Evolutionary conservation across 2,888 invertebrate species (phyloP).

Genomic region (Pristionchus japonicus): DNA sequence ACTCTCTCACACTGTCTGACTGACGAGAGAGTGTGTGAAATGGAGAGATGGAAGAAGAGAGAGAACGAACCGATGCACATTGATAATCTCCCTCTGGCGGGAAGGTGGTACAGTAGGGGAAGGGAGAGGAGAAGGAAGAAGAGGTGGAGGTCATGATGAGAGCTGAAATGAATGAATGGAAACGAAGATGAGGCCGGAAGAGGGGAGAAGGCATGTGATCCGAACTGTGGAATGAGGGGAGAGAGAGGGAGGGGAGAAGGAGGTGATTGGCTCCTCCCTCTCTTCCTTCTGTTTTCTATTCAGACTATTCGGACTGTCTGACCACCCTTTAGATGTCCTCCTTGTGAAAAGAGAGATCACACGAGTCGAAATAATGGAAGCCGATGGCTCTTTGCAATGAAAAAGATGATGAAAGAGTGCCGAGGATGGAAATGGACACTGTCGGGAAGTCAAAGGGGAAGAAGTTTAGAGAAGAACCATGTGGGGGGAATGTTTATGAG

Average conservation of each 20-base stretch:
- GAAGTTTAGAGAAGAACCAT: not conserved
- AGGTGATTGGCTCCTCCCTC: not conserved
- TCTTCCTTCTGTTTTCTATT: not conserved
- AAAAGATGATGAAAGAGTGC: not conserved
- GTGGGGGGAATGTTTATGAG: not conserved
- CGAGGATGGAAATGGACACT: not conserved
- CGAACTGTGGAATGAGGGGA: not conserved
- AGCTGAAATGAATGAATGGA: too few species aligned
- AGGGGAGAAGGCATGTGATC: not conserved
- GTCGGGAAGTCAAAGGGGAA: not conserved
- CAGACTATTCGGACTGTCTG: not conserved
- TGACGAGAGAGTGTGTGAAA: too few species aligned
- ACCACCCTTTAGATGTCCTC: not conserved
- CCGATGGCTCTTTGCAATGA: not conserved
- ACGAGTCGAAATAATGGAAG: not conserved
- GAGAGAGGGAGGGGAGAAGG: not conserved
- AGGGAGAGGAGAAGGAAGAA: not conserved
- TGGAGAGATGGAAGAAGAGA: not conserved
- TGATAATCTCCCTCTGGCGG: not conserved
- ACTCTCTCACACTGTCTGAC: too few species aligned
- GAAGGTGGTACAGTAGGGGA: not conserved
- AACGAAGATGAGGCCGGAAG: not conserved
- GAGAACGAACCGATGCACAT: not conserved
- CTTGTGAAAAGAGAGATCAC: not conserved
- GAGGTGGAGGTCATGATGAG: not conserved